Percentiles rank a stretch among this genome's conserved stretches.
Evolutionary conservation across 2,113 vertebrate genomes (phyloP).

Genomic region (Gulo gulo): DNA sequence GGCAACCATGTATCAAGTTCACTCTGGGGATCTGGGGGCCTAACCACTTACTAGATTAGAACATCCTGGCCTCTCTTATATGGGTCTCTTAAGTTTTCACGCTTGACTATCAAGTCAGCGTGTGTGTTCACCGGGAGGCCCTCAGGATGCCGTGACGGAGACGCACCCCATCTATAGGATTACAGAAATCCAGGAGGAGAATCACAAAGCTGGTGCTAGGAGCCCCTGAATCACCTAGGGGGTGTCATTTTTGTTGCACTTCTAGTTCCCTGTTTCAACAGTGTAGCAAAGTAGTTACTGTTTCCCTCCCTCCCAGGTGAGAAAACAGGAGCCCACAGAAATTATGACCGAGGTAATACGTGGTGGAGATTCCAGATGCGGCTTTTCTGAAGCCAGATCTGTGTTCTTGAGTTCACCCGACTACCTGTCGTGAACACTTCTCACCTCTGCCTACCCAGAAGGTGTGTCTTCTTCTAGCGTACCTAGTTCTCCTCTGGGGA

Average conservation of each 20-base stretch:
- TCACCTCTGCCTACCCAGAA: neutral
- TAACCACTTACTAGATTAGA: neutral
- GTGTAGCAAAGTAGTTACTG: too few relatives aligned
- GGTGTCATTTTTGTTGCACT: neutral
- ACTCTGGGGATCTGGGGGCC: neutral
- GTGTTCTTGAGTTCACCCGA: neutral
- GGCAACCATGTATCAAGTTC: neutral
- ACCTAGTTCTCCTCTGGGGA: neutral
- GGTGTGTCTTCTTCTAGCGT: neutral
- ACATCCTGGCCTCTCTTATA: neutral
- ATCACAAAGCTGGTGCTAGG: fast-evolving
- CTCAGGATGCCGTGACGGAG: neutral
- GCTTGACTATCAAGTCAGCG: neutral
- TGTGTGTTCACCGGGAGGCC: neutral
- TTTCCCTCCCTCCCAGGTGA: neutral
- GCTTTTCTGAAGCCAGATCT: neutral
- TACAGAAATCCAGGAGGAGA: neutral
- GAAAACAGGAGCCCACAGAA: neutral
- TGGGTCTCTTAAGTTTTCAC: neutral
- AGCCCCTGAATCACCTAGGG: fast-evolving
- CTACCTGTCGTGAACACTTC: neutral
- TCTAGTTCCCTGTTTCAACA: neutral
- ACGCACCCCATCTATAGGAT: neutral
- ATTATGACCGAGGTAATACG: neutral
- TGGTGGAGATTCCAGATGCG: neutral